Evolutionary conservation across 2,797 vertebrate species (phyloP).

Genomic region (Loriculus beryllinus): DNA sequence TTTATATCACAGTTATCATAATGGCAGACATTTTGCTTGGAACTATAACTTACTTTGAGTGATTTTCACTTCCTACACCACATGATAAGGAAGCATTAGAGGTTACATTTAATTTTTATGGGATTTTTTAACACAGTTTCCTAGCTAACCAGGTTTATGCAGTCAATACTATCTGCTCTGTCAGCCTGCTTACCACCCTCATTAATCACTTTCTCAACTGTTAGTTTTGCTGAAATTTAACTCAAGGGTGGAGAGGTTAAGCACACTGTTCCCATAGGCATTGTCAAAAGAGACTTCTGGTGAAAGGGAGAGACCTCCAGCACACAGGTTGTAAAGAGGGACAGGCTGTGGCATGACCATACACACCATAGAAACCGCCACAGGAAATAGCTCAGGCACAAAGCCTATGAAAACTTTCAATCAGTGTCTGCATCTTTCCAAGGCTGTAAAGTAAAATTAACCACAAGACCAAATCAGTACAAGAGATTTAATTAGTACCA

Average conservation of each 20-base stretch:
- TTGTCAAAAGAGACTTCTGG: background rate
- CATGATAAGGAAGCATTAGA: constrained; percentile 5
- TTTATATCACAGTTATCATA: background rate
- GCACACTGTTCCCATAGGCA: background rate
- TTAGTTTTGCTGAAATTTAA: constrained; percentile 38
- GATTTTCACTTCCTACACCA: background rate
- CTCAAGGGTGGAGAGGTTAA: constrained; percentile 3
- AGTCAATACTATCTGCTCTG: background rate
- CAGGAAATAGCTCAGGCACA: background rate
- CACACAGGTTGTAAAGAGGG: background rate
- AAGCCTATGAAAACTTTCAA: background rate
- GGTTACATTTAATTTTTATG: background rate
- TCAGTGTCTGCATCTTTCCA: background rate
- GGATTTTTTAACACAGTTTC: background rate
- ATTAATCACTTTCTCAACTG: constrained; percentile 39
- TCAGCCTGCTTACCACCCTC: background rate
- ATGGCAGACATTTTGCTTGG: background rate
- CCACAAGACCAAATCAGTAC: background rate
- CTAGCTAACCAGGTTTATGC: background rate
- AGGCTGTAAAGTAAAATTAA: background rate
- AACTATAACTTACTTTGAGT: constrained; percentile 20
- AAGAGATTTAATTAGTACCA: background rate
- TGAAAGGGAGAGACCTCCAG: background rate
- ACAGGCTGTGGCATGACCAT: background rate
- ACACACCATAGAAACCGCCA: background rate